Base-by-base conservation (phyloP, 2,113 vertebrate species). In the Phoxinus phoxinus region DNA sequence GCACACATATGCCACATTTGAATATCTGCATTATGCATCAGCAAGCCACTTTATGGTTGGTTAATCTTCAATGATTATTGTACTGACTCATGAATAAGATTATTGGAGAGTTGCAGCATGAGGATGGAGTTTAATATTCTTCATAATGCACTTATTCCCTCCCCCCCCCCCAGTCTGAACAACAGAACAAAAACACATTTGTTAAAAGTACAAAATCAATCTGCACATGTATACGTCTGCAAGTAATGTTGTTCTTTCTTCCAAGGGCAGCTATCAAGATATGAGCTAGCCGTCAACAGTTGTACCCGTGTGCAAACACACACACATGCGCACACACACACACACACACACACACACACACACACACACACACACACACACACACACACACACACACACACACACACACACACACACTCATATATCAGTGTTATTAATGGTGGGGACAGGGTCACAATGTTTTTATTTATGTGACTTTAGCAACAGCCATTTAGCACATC, bases 11-110 rank as follows among this genome's bases (percentile, higher is more conserved):
- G 41, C 67, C 85, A 61, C 67, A 86, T 86, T 81, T 81, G 77
- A 81, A 86, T 86, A 81, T 86, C 53, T 73, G 77, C 25, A 73
- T 81, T 81, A 86, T 86, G 51, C 69, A 86, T 81, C 76, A 80
- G 76, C 15, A 17, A 81, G 77, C 51, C 76, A 71, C 37, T 72
- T 81, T 73, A 48, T 81, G 85, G 85, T 81, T 81, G 85, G 77
- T 74, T 81, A 59, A 80, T 78, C 46, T 56, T 32, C 61, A 80
- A 41, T 86, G 53, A 86, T 48, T 81, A 74, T 86, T 86, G 53
- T 48, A 44, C 37, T 81, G 81, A 80, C 65, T 81, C 84, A 86
- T 81, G 67, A 63, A 81, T 48, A 81, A 35, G n/a, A 81, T 79
- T 81, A 72, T 73, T 73, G 76, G 15, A 30, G 65, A 72, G 17